Percentiles rank a stretch among this genome's conserved stretches.
Evolutionary conservation across 2,888 invertebrate species (phyloP).

Genomic region (Sclerodermus sp.): DNA sequence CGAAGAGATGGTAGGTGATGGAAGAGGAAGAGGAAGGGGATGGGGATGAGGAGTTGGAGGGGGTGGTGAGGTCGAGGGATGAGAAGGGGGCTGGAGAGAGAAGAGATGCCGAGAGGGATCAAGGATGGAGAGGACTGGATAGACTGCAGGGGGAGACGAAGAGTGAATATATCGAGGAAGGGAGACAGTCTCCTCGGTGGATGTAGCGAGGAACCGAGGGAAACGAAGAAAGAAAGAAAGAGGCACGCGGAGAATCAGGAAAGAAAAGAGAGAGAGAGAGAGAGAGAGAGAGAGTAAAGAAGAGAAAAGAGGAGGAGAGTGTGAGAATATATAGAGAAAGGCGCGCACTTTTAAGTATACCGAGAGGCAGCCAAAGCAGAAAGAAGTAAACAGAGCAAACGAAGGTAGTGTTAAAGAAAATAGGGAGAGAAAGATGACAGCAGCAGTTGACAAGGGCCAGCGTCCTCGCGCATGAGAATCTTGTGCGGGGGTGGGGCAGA

Average conservation of each 20-base stretch:
- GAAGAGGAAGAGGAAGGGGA: too few species aligned
- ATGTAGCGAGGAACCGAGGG: slow-evolving; percentile 5
- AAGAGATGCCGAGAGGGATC: too few species aligned
- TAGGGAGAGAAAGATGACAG: slow-evolving; percentile 12
- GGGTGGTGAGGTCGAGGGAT: background rate
- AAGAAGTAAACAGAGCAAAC: too few species aligned
- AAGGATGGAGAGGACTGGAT: too few species aligned
- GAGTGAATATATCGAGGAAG: background rate
- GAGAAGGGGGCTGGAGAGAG: slow-evolving; percentile 10
- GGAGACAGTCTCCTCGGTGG: slow-evolving; percentile 2
- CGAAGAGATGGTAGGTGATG: slow-evolving; percentile 5
- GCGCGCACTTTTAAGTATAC: slow-evolving; percentile 8
- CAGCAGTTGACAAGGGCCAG: slow-evolving; percentile 16
- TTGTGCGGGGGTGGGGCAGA: slow-evolving; percentile 14
- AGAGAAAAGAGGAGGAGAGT: background rate
- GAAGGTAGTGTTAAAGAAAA: too few species aligned
- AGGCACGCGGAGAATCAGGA: background rate
- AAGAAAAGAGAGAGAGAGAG: slow-evolving; percentile 5
- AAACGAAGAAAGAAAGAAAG: slow-evolving; percentile 10
- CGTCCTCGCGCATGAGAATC: slow-evolving; percentile 16
- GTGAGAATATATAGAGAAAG: background rate
- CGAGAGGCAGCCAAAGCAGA: too few species aligned
- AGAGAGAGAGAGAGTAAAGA: slow-evolving; percentile 6
- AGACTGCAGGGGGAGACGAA: too few species aligned
- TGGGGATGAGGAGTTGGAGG: too few species aligned